Evolutionary conservation across 2,888 invertebrate genomes (phyloP).

Genomic region (Orthosia gracilis): DNA sequence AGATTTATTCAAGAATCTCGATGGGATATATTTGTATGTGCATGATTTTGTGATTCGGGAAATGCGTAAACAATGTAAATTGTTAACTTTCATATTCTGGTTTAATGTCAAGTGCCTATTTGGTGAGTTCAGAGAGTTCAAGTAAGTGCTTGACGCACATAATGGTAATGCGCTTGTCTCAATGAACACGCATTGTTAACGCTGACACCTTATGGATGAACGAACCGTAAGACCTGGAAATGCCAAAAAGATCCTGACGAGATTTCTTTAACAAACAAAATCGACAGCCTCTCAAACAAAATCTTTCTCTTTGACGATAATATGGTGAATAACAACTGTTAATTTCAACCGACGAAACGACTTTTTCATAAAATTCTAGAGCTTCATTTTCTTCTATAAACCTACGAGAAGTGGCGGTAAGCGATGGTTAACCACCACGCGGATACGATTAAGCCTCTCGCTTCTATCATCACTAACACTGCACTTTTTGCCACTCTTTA

Average conservation of each 20-base stretch:
- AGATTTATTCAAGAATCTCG: slow-evolving; percentile 50
- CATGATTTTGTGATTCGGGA: slow-evolving; percentile 34
- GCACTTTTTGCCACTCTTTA: slow-evolving; percentile 49
- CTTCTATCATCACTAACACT: slow-evolving; percentile 29
- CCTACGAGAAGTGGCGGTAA: slow-evolving; percentile 15
- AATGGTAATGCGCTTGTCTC: slow-evolving; percentile 22
- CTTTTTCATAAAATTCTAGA: slow-evolving; percentile 18
- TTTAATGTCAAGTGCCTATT: slow-evolving; percentile 32
- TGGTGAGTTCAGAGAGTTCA: slow-evolving; percentile 38
- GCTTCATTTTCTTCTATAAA: slow-evolving; percentile 16
- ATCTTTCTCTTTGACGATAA: slow-evolving; percentile 1
- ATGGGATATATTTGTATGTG: slow-evolving; percentile 36
- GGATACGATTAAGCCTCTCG: slow-evolving; percentile 48
- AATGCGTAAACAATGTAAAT: slow-evolving; percentile 41
- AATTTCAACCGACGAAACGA: background rate
- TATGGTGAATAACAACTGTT: background rate
- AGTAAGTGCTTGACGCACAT: slow-evolving; percentile 10
- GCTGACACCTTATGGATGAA: slow-evolving; percentile 3
- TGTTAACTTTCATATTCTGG: slow-evolving; percentile 42
- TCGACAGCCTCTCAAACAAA: background rate
- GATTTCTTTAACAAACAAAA: background rate
- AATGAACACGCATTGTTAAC: slow-evolving; percentile 6
- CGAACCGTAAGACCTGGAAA: slow-evolving; percentile 11
- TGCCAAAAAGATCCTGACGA: background rate
- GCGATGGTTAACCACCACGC: slow-evolving; percentile 57